Base-by-base conservation (phyloP, 2,888 invertebrate genomes). In the Drosophila kokeensis region DNA sequence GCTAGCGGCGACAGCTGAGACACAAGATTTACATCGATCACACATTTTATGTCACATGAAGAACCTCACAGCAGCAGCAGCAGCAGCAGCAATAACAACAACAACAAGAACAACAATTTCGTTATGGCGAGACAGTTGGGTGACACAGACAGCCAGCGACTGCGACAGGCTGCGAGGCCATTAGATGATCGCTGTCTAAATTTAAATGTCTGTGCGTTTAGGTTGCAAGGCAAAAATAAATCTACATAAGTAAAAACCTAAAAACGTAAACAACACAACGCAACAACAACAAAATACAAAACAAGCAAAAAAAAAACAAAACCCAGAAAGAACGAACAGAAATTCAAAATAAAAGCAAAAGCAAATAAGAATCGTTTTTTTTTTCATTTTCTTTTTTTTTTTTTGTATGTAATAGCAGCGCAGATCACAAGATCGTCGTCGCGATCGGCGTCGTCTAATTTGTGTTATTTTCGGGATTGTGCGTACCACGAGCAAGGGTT, bases 21-120 rank as follows among this genome's bases (percentile, higher is more conserved):
- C 87, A 70, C 80, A 69, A 77, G 77, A 83, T 86, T 87, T 83
- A 89, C 89, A 87, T 90, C 87, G 82, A 90, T 90, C 89, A 89
- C 90, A 88, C 84, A 89, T 86, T 89, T 90, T 88, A 90, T 90
- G 89, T 87, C 90, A 90, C 90, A 87, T 87, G 82, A 79, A 89
- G 69, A 80, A 50, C 36, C 65, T 48, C 45, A 59, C 3, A 36
- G 50, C 15, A 48, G 48, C 48, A 45, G 21, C 13, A 48, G 4
- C 30, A 21, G 40, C 69, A 45, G 50, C 63, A 75, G 10, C 57
- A 66, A 18, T 63, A 72, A 45, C 36, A 66, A 65, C 52, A 69
- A 32, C 48, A 52, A 65, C 49, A 58, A 57, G 49, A 76, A 30
- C 59, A 66, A 68, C 53, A 65, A 58, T 54, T 65, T 64, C 65